Evolutionary conservation across 2,888 invertebrate genomes (phyloP).

Genomic region (Incurvaria masculella): DNA sequence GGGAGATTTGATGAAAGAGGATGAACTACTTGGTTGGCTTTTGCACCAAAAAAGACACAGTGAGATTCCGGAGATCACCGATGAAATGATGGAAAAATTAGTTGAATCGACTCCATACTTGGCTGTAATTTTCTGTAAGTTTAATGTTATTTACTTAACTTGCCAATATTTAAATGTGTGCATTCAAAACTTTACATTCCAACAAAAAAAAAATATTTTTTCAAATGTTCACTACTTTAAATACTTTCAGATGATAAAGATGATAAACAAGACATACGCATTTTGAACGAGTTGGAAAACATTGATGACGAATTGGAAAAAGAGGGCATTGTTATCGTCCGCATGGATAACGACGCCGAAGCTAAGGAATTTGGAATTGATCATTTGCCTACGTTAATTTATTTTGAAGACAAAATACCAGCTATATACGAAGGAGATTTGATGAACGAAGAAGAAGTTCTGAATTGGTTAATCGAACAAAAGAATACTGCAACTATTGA

Average conservation of each 20-base stretch:
- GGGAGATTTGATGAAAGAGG: constrained; percentile 88
- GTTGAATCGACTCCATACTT: constrained; percentile 77
- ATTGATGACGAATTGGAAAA: constrained; percentile 89
- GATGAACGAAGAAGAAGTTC: constrained; percentile 87
- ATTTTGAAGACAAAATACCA: constrained; percentile 90
- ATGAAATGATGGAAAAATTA: constrained; percentile 90
- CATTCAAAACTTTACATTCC: neutral
- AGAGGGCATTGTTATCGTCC: constrained; percentile 86
- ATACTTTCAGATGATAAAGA: constrained; percentile 84
- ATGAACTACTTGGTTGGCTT: constrained; percentile 85
- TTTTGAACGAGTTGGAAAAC: constrained; percentile 86
- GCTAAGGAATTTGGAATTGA: constrained; percentile 90
- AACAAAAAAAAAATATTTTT: neutral
- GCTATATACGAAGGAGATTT: constrained; percentile 89
- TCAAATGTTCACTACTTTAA: constrained; percentile 6
- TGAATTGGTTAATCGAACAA: constrained; percentile 86
- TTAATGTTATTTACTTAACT: constrained; percentile 7
- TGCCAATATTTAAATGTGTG: too few relatives aligned
- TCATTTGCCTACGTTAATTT: constrained; percentile 80
- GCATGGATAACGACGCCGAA: constrained; percentile 86
- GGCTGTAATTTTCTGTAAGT: constrained; percentile 90
- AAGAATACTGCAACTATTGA: constrained; percentile 90
- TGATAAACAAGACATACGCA: constrained; percentile 83
- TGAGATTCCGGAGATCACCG: constrained; percentile 89
- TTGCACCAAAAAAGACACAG: constrained; percentile 87